A percentile compares a stretch with the other conserved stretches of the same genome.
phyloP scores from a whole-genome alignment of 2,888 invertebrate species.

The Gymnoscelis rufifasciata region DNA sequence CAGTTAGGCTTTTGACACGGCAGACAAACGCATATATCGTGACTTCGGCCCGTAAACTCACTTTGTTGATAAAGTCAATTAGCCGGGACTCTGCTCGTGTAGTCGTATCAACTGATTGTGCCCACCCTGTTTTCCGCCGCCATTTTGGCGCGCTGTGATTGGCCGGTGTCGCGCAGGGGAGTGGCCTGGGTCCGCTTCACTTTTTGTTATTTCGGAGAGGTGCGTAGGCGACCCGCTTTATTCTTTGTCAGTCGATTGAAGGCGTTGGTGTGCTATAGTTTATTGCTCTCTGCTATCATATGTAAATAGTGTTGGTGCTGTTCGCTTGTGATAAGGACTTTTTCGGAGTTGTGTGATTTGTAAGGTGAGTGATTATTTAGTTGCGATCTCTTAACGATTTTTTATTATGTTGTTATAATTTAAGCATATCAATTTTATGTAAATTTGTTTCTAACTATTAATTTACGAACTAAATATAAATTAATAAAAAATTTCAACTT shows the following conservation, averaged over 20 bases:
- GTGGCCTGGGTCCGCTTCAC: conserved; percentile 61
- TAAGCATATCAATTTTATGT: no score
- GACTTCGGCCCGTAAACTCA: conserved; percentile 76
- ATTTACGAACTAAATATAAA: no score
- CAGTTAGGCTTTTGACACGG: conserved; percentile 75
- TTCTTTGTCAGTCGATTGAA: conserved; percentile 74
- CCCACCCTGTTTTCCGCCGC: conserved; percentile 64
- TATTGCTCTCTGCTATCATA: conserved; percentile 64
- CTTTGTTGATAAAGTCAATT: conserved; percentile 80
- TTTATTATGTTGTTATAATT: no score
- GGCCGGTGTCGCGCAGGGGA: conserved; percentile 64
- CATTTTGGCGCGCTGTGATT: conserved; percentile 56
- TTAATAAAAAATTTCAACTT: no score
- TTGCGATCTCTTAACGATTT: no score
- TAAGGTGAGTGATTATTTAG: conserved; percentile 46
- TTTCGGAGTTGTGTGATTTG: conserved; percentile 49
- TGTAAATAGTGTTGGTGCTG: conserved; percentile 66
- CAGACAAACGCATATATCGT: conserved; percentile 77
- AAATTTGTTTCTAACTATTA: no score
- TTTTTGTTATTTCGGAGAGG: conserved; percentile 66
- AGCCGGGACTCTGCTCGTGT: conserved; percentile 54
- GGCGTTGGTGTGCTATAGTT: conserved; percentile 76
- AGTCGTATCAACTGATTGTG: conserved; percentile 67
- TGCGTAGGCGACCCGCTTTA: conserved; percentile 74
- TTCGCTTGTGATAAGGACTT: conserved; percentile 56